Evolutionary conservation across 2,888 invertebrate species (phyloP).

Genomic region (Bellardia bayeri): DNA sequence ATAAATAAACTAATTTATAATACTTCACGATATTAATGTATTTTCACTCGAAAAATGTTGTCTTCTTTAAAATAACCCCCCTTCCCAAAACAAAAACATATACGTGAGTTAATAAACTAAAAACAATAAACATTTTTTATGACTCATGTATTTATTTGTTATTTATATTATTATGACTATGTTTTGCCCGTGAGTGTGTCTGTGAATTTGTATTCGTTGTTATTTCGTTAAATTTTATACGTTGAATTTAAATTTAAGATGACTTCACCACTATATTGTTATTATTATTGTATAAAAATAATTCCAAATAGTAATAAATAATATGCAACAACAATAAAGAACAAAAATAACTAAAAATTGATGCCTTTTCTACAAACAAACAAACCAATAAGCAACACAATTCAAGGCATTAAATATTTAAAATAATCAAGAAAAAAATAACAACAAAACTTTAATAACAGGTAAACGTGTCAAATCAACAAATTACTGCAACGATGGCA

Average conservation of each 20-base stretch:
- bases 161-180: too few relatives aligned
- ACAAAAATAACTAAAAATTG: not conserved
- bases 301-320: not conserved
- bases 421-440: constrained; percentile 18
- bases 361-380: constrained; percentile 25
- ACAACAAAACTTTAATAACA: constrained; percentile 20
- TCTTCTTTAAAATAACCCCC: constrained; percentile 16
- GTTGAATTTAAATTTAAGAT: constrained; percentile 41
- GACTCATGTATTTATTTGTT: constrained; percentile 29
- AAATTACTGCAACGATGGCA: constrained; percentile 10
- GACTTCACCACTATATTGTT: constrained; percentile 59
- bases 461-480: constrained; percentile 56
- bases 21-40: not conserved
- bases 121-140: constrained; percentile 10
- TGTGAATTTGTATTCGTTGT: not conserved
- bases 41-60: not conserved
- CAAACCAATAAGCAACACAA: not conserved
- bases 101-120: constrained; percentile 32
- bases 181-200: not conserved
- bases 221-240: constrained; percentile 13
- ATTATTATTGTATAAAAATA: not conserved
- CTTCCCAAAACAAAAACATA: constrained; percentile 11
- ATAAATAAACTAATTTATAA: too few relatives aligned
- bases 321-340: not conserved
- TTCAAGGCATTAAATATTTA: not conserved